Percentiles rank a stretch among this genome's conserved stretches.
Conservation (phyloP, 2,888 invertebrate species). For the Drosophila longiperda region DNA sequence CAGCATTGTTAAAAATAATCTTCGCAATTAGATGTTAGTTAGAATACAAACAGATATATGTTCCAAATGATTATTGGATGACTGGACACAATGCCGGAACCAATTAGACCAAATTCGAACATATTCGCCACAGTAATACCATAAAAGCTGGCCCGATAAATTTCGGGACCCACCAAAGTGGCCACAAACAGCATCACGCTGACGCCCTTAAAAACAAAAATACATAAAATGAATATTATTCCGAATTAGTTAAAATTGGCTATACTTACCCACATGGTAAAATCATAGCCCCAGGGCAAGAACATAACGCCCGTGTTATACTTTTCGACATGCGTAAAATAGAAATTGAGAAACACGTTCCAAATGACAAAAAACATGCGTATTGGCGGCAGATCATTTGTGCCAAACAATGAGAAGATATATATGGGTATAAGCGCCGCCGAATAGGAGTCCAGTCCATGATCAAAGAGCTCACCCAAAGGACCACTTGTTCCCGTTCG, state of each 20-base stretch:
- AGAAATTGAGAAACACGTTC: slow-evolving; percentile 97
- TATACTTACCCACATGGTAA: slow-evolving; percentile 96
- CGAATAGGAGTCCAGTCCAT: slow-evolving; percentile 98
- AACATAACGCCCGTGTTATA: slow-evolving; percentile 97
- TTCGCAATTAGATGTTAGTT: background rate
- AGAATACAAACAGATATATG: slow-evolving; percentile 90
- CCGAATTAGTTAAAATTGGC: too few relatives aligned
- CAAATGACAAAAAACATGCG: slow-evolving; percentile 96
- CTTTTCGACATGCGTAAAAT: slow-evolving; percentile 98
- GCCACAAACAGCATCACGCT: slow-evolving; percentile 86
- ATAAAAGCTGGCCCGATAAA: slow-evolving; percentile 92
- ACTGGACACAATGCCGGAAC: slow-evolving; percentile 92
- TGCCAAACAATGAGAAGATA: slow-evolving; percentile 94
- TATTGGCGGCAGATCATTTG: slow-evolving; percentile 86
- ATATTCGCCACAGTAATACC: slow-evolving; percentile 91
- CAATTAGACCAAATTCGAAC: slow-evolving; percentile 93
- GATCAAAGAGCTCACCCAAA: slow-evolving; percentile 98
- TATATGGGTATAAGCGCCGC: slow-evolving; percentile 97
- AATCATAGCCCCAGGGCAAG: slow-evolving; percentile 99
- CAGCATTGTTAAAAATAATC: background rate
- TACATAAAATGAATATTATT: background rate
- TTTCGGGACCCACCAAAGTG: slow-evolving; percentile 90
- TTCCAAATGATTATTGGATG: slow-evolving; percentile 96
- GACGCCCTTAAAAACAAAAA: slow-evolving; percentile 84
- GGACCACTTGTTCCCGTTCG: slow-evolving; percentile 97